phyloP scores from a whole-genome alignment of 2,797 vertebrate species.

The Propithecus perrieri region DNA sequence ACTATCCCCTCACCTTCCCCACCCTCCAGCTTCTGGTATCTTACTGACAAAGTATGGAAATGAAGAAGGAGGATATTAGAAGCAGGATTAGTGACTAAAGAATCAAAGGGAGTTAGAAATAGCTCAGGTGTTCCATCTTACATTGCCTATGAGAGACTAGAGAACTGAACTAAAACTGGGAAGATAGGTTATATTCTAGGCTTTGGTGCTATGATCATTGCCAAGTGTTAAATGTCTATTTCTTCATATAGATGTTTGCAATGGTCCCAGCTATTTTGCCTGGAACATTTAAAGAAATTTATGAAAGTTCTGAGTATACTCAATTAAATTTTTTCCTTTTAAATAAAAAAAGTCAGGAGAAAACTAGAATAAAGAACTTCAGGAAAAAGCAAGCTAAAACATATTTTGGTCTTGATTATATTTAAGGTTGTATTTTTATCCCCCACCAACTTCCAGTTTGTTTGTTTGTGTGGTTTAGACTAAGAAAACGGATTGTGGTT shows the following conservation, averaged over 20 bases:
- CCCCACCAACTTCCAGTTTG: background rate
- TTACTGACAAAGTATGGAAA: background rate
- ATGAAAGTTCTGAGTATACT: background rate
- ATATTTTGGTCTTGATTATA: background rate
- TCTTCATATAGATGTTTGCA: background rate
- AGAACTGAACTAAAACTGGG: background rate
- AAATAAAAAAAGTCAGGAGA: background rate
- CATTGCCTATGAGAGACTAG: background rate
- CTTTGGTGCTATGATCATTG: background rate
- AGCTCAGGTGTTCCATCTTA: background rate
- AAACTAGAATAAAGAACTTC: constrained; percentile 9
- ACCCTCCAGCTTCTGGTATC: background rate
- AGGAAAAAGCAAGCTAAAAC: constrained; percentile 11
- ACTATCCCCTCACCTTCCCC: background rate
- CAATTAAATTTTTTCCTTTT: background rate
- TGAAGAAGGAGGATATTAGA: background rate
- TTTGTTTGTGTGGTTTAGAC: background rate
- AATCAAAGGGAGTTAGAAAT: background rate
- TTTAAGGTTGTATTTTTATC: constrained; percentile 32
- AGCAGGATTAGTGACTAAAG: background rate
- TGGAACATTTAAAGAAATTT: background rate
- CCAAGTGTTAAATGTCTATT: background rate
- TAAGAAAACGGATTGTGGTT: background rate
- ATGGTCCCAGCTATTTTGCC: background rate
- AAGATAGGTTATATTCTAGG: background rate